Conservation (phyloP, 2,797 vertebrate species). For the Cyclura pinguis region DNA sequence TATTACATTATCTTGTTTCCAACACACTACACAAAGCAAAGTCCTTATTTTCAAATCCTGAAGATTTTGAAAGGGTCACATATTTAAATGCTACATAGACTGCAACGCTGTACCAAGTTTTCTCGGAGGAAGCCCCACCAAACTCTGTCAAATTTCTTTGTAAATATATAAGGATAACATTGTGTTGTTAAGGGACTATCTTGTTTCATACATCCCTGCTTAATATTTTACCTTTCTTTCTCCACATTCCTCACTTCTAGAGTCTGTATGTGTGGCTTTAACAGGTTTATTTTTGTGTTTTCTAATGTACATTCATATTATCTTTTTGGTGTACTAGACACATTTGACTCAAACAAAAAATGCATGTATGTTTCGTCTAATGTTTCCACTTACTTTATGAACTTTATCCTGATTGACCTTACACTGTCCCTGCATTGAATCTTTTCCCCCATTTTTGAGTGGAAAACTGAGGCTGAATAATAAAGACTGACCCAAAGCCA, state of each 20-base stretch:
- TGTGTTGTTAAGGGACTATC: neutral
- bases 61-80: too few species aligned
- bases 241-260: neutral
- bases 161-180: neutral
- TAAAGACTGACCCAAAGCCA: neutral
- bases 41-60: too few species aligned
- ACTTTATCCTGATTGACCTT: neutral
- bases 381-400: neutral
- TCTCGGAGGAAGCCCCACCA: too few species aligned
- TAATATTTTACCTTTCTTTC: neutral
- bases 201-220: neutral
- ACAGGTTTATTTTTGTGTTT: too few species aligned
- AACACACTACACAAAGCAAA: too few species aligned
- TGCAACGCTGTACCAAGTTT: too few species aligned
- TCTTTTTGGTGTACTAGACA: neutral
- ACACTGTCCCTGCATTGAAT: neutral
- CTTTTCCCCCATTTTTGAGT: neutral
- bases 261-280: neutral
- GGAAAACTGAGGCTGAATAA: neutral
- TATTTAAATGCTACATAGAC: too few species aligned
- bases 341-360: too few species aligned
- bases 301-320: neutral
- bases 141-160: too few species aligned
- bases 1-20: neutral
- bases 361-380: too few species aligned